Base-by-base conservation (phyloP, 2,113 vertebrate species). In the Centropus bengalensis region DNA sequence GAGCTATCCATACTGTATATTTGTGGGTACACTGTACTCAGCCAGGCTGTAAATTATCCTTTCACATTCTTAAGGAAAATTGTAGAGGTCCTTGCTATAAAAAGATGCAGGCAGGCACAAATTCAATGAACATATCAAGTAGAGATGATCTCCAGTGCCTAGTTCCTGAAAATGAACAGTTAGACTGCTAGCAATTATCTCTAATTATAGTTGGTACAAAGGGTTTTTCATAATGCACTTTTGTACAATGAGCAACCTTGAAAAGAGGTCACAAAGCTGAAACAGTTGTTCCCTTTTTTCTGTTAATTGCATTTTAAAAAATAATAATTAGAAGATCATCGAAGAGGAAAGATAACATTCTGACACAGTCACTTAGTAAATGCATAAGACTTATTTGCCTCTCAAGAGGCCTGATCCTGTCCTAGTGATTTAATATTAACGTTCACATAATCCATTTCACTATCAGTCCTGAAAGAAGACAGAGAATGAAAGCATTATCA, bases 171-270 rank as follows among this genome's bases (percentile, higher is more conserved):
- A 95, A 89, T 30, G 94, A 96, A 28, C 67, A 75, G 63, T 71
- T 47, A 80, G 89, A 19, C 87, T 74, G 63, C 67, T 88, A 71
- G 52, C 75, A 95, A 96, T 97, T 96, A 96, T 74, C 71, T 96
- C 91, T 95, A 94, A 96, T 97, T 96, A 89, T 75, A 74, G 55
- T 10, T 60, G 49, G 47, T 83, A 78, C 27, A 93, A 90, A 93
- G 70, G 40, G 27, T 21, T 80, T 92, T 91, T 83, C 64, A 45
- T 40, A 89, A 91, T 75, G 85, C 36, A n/a, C 60, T 95, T 89
- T 47, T 40, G 47, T 68, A 49, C 75, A 86, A 22, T 36, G 36
- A 56, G 68, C 66, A 83, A 86, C 76, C 87, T 83, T 44, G 68
- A 96, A 81, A 88, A n/a, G 82, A 89, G n/a, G 60, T 93, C 71